phyloP scores from a whole-genome alignment of 1,140 invertebrate genomes.

The Ostrea denselamellosa region DNA sequence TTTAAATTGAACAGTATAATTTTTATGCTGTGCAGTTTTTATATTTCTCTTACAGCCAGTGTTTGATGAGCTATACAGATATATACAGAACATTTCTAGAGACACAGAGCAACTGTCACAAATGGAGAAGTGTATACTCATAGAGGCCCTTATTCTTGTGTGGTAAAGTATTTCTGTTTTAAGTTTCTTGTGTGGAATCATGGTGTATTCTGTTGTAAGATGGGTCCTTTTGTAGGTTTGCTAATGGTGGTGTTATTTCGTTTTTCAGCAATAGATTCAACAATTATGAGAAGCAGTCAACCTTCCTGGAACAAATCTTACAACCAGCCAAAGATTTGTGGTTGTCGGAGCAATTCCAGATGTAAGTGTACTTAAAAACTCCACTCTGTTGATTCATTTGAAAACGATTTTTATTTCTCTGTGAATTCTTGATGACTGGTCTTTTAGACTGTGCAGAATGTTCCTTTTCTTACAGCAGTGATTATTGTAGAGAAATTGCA shows the following conservation, averaged over 20 bases:
- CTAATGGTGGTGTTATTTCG: background rate
- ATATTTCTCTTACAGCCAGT: conserved; percentile 83
- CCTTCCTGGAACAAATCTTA: conserved; percentile 90
- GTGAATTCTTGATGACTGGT: too few relatives aligned
- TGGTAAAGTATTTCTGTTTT: conserved; percentile 70
- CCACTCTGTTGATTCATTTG: too few relatives aligned
- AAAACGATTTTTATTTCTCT: too few relatives aligned
- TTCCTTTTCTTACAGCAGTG: too few relatives aligned
- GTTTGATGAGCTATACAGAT: conserved; percentile 90
- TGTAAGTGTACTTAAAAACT: conserved; percentile 67
- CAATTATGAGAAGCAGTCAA: conserved; percentile 90
- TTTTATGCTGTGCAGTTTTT: background rate
- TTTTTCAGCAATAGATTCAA: conserved; percentile 91
- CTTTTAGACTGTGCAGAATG: too few relatives aligned
- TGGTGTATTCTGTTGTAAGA: background rate
- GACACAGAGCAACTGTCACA: conserved; percentile 86
- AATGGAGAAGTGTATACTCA: conserved; percentile 89
- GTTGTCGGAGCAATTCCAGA: conserved; percentile 72
- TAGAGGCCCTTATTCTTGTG: conserved; percentile 78
- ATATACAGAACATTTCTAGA: conserved; percentile 85
- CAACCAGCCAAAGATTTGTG: conserved; percentile 80
- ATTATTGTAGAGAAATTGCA: conserved; percentile 58
- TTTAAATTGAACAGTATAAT: too few relatives aligned
- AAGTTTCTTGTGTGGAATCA: background rate
- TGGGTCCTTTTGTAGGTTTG: background rate